A percentile compares a stretch with the other conserved stretches of the same genome.
phyloP scores from a whole-genome alignment of 2,888 invertebrate genomes.

The Drosophila setosimentum region DNA sequence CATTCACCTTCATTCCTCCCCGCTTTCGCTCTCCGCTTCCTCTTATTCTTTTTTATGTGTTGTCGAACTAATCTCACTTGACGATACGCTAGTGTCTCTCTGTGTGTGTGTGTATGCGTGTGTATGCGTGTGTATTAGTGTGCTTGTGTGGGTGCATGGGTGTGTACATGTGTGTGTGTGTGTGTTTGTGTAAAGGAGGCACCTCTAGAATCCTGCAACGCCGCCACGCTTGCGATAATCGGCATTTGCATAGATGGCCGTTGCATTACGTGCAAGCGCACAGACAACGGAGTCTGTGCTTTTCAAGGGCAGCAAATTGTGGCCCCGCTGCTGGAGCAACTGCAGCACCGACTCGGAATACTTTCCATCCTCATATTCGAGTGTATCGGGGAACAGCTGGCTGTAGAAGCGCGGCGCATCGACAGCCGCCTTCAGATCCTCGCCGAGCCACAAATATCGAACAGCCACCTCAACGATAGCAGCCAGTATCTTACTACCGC shows the following conservation, averaged over 20 bases:
- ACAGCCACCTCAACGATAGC: constrained; percentile 89
- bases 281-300: constrained; percentile 89
- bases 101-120: constrained; percentile 1
- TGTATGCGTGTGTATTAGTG: constrained; percentile 2
- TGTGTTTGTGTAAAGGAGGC: constrained; percentile 2
- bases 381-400: constrained; percentile 91
- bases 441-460: constrained; percentile 88
- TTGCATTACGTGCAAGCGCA: constrained; percentile 88
- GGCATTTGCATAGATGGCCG: constrained; percentile 91
- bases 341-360: constrained; percentile 87
- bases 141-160: not conserved
- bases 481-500: constrained; percentile 95
- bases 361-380: constrained; percentile 89
- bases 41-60: not conserved
- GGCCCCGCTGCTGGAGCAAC: constrained; percentile 89
- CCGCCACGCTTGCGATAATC: constrained; percentile 94
- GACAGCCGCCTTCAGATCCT: constrained; percentile 89
- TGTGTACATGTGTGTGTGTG: not conserved
- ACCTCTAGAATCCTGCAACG: constrained; percentile 88
- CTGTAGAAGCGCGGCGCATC: constrained; percentile 93
- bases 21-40: constrained; percentile 5
- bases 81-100: constrained; percentile 45
- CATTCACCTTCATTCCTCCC: not conserved
- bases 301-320: constrained; percentile 87
- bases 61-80: constrained; percentile 64